A percentile compares a stretch with the other conserved stretches of the same genome.
phyloP scores from a whole-genome alignment of 2,113 vertebrate species.

The Brachionichthys hirsutus region DNA sequence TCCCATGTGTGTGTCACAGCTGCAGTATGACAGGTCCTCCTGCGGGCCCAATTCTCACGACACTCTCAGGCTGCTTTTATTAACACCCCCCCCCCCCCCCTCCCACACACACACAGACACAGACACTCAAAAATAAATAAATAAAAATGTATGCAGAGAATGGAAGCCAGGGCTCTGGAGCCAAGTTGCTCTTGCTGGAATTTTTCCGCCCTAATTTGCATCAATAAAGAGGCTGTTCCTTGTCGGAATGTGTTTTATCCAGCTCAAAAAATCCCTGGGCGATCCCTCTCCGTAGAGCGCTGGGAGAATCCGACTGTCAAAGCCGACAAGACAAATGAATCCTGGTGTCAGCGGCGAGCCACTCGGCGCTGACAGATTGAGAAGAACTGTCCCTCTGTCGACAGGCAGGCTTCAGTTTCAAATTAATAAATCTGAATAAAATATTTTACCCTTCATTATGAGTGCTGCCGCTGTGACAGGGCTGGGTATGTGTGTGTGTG shows the following conservation, averaged over 20 bases:
- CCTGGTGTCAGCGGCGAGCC: constrained; percentile 93
- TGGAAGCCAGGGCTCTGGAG: constrained; percentile 85
- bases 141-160: constrained; percentile 79
- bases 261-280: constrained; percentile 97
- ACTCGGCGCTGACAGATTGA: constrained; percentile 98
- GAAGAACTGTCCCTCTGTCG: constrained; percentile 98
- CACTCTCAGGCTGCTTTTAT: constrained; percentile 80
- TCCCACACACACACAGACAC: no score
- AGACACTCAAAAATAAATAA: constrained; percentile 16
- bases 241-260: constrained; percentile 99
- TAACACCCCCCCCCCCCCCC: constrained; percentile 71
- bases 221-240: constrained; percentile 99
- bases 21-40: constrained; percentile 71
- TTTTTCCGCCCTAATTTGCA: constrained; percentile 96
- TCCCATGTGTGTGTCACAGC: constrained; percentile 65
- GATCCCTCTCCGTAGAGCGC: constrained; percentile 91
- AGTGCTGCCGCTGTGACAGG: constrained; percentile 92
- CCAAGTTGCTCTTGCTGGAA: constrained; percentile 84
- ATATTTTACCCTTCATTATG: constrained; percentile 99
- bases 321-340: constrained; percentile 99
- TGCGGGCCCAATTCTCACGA: constrained; percentile 70
- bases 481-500: constrained; percentile 83
- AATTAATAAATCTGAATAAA: constrained; percentile 99
- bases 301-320: constrained; percentile 99
- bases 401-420: constrained; percentile 99